phyloP scores from a whole-genome alignment of 2,888 invertebrate genomes.

The Tenodera sinensis region DNA sequence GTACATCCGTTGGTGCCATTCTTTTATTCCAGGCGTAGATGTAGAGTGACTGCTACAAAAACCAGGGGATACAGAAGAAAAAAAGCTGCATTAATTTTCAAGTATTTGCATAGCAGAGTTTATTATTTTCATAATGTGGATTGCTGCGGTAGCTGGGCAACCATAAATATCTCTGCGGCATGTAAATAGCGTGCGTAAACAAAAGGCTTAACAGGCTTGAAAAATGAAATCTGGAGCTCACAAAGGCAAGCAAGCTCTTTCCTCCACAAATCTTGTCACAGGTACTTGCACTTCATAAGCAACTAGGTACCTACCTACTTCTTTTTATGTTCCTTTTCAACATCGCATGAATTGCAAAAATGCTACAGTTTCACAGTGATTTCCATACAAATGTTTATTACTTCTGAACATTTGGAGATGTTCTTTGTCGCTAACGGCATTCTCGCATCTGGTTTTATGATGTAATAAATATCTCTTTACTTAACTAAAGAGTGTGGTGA shows the following conservation, averaged over 20 bases:
- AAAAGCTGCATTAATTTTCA: neutral
- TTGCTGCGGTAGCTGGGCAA: neutral
- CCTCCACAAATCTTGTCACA: neutral
- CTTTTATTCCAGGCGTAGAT: neutral
- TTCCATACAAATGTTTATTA: too few species aligned
- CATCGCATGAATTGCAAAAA: neutral
- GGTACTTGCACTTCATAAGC: neutral
- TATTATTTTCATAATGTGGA: neutral
- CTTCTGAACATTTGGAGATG: too few species aligned
- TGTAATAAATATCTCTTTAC: too few species aligned
- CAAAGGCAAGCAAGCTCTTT: neutral
- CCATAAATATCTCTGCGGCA: neutral
- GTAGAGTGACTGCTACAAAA: neutral
- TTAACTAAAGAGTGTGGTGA: too few species aligned
- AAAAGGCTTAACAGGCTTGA: neutral
- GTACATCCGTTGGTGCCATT: neutral
- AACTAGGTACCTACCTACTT: neutral
- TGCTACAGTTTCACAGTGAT: too few species aligned
- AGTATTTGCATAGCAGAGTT: neutral
- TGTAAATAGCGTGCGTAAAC: neutral
- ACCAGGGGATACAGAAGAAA: neutral
- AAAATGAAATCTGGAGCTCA: neutral
- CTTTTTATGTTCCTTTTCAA: neutral
- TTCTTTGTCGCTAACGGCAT: too few species aligned
- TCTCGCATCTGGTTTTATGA: too few species aligned